Evolutionary conservation across 2,888 invertebrate genomes (phyloP).

Genomic region (Mechanitis mazaeus): DNA sequence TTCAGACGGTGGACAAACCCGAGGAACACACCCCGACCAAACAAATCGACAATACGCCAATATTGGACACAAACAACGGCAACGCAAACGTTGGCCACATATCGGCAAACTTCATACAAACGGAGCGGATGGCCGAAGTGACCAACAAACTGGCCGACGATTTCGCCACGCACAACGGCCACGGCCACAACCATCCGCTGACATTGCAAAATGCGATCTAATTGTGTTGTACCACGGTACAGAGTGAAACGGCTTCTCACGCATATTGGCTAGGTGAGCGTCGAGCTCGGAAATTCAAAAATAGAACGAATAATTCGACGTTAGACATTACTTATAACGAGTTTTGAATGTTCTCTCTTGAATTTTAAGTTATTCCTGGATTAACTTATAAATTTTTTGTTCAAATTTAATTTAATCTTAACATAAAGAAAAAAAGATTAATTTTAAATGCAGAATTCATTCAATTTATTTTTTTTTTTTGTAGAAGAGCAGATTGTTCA

Average conservation of each 20-base stretch:
- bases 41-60: slow-evolving; percentile 36
- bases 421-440: too few relatives aligned
- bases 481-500: neutral
- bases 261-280: slow-evolving; percentile 51
- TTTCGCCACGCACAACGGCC: slow-evolving; percentile 70
- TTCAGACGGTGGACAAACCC: slow-evolving; percentile 56
- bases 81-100: slow-evolving; percentile 50
- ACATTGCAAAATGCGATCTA: slow-evolving; percentile 69
- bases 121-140: slow-evolving; percentile 50
- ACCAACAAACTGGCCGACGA: slow-evolving; percentile 49
- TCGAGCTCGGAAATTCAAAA: neutral
- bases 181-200: slow-evolving; percentile 54
- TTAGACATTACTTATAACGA: too few relatives aligned
- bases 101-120: slow-evolving; percentile 62
- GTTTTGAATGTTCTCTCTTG: too few relatives aligned
- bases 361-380: too few relatives aligned
- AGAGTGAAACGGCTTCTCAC: slow-evolving; percentile 43
- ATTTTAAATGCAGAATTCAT: too few relatives aligned
- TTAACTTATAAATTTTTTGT: neutral
- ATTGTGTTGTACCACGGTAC: slow-evolving; percentile 36
- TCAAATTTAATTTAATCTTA: neutral
- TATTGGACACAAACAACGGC: slow-evolving; percentile 49
- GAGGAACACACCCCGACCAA: slow-evolving; percentile 42
- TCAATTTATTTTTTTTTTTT: too few relatives aligned
- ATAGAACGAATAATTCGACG: too few relatives aligned